Conservation (phyloP, 64 coral and sea anemone species). For the Pachyseris speciosa region DNA sequence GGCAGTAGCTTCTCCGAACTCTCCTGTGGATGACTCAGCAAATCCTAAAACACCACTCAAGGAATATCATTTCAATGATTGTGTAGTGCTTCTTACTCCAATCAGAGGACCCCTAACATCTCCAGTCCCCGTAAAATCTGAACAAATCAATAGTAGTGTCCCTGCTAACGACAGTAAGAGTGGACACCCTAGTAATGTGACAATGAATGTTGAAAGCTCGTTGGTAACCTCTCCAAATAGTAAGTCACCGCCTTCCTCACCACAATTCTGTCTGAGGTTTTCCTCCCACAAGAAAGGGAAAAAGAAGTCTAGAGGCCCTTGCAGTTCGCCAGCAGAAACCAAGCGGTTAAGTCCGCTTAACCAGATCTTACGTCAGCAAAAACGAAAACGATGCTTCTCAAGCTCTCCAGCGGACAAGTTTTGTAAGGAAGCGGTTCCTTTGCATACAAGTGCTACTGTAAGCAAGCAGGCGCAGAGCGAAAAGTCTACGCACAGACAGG, state of each 20-base stretch:
- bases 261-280: neutral
- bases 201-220: neutral
- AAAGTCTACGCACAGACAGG: neutral
- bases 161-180: neutral
- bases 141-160: neutral
- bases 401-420: conserved; percentile 13
- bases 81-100: conserved; percentile 19
- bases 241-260: neutral
- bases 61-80: neutral
- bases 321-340: conserved; percentile 55
- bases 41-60: neutral
- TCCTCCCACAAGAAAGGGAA: conserved; percentile 53
- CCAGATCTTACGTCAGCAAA: conserved; percentile 90
- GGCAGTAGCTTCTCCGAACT: neutral
- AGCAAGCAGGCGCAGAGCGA: neutral
- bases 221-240: neutral
- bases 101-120: neutral
- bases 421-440: neutral
- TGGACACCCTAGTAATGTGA: neutral
- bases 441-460: neutral
- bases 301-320: neutral
- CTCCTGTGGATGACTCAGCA: neutral
- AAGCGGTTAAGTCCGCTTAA: conserved; percentile 84
- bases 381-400: conserved; percentile 47
- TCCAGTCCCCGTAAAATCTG: neutral